phyloP scores from a whole-genome alignment of 2,888 invertebrate genomes.

The Xiphydria camelus region DNA sequence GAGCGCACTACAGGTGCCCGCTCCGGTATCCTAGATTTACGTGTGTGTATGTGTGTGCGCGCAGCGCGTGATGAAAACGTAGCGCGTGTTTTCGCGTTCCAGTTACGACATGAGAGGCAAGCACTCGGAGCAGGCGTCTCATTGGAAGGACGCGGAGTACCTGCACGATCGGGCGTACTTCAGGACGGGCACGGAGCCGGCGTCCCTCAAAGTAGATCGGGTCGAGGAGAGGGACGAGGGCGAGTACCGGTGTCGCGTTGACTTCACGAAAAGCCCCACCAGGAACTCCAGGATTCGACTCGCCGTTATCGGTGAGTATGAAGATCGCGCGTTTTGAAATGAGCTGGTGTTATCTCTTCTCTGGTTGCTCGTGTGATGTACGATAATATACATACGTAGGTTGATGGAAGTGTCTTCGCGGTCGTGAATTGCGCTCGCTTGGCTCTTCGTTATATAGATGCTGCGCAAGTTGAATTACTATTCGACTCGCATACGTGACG shows the following conservation, averaged over 20 bases:
- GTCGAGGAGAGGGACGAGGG: slow-evolving; percentile 72
- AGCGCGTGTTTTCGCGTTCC: slow-evolving; percentile 36
- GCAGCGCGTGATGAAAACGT: no score
- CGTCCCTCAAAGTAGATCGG: slow-evolving; percentile 69
- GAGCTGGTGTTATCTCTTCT: no score
- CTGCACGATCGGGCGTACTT: slow-evolving; percentile 72
- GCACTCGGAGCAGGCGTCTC: slow-evolving; percentile 63
- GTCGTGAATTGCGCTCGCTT: no score
- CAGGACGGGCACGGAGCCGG: slow-evolving; percentile 69
- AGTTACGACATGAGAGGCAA: slow-evolving; percentile 73
- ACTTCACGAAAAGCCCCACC: slow-evolving; percentile 79
- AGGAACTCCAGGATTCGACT: slow-evolving; percentile 74
- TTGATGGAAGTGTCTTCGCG: no score
- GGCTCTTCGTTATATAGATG: no score
- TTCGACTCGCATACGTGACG: no score
- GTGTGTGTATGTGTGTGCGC: no score
- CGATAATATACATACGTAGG: no score
- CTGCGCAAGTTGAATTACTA: no score
- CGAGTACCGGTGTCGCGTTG: slow-evolving; percentile 78
- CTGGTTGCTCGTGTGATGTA: not conserved
- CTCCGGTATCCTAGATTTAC: no score
- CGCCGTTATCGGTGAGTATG: slow-evolving; percentile 72
- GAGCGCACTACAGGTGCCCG: no score
- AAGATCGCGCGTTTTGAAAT: slow-evolving; percentile 1
- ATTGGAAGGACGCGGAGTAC: slow-evolving; percentile 71